These are phyloP conservation scores for Altica lythri DNA, from an alignment of 2,888 invertebrate species.

Conservation along the genomic window DNA sequence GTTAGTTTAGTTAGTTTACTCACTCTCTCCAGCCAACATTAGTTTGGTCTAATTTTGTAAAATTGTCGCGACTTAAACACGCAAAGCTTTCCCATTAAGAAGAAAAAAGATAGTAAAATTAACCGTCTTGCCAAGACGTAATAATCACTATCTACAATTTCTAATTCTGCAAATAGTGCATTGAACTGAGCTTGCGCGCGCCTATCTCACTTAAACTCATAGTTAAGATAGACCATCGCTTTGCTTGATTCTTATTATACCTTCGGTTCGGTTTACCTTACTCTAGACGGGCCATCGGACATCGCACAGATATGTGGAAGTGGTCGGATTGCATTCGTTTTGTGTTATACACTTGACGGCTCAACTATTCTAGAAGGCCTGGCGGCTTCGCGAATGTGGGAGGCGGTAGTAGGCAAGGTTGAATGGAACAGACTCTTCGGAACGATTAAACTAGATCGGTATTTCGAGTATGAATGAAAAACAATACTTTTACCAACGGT, in stretches of 20 bases:
- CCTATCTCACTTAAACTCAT: conserved; percentile 8
- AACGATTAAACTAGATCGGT: too few species aligned
- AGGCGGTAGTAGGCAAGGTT: neutral
- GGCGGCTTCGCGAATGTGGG: neutral
- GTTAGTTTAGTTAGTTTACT: too few species aligned
- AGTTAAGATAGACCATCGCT: conserved; percentile 1
- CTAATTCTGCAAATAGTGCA: conserved; percentile 39
- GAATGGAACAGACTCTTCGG: neutral
- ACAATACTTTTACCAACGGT: too few species aligned
- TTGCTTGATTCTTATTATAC: too few species aligned
- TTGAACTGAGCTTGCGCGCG: conserved; percentile 38
- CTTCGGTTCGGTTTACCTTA: too few species aligned
- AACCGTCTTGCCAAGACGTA: conserved; percentile 23
- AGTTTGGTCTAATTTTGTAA: too few species aligned
- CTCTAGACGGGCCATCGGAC: conserved; percentile 8
- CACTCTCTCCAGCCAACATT: too few species aligned
- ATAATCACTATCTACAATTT: conserved; percentile 35
- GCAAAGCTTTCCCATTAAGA: conserved; percentile 12
- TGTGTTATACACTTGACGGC: conserved; percentile 12
- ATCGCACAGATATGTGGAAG: conserved; percentile 9
- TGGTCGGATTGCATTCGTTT: conserved; percentile 10
- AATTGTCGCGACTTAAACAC: too few species aligned
- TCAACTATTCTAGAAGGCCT: neutral
- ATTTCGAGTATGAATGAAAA: too few species aligned
- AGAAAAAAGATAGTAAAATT: conserved; percentile 17